Evolutionary conservation across 2,888 invertebrate species (phyloP).

Genomic region (Rhodophaea formosa): DNA sequence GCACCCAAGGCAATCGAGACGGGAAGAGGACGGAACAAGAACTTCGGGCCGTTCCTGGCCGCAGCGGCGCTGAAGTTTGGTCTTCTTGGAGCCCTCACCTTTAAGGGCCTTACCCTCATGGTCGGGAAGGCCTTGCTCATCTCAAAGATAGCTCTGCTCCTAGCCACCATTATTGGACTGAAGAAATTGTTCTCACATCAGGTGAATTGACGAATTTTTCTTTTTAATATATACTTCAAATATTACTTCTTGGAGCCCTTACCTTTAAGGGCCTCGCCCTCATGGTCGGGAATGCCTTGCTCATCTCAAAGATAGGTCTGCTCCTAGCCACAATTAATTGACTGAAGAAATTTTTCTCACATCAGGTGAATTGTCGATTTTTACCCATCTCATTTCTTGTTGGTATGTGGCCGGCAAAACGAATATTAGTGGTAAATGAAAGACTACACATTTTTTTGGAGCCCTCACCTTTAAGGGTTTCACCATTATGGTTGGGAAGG

Average conservation of each 20-base stretch:
- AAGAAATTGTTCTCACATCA: slow-evolving; percentile 90
- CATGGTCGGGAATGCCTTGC: slow-evolving; percentile 91
- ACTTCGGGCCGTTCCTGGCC: slow-evolving; percentile 87
- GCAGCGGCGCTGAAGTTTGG: slow-evolving; percentile 90
- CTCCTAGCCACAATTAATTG: slow-evolving; percentile 90
- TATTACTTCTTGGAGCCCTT: slow-evolving; percentile 85
- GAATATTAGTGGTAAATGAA: too few relatives aligned
- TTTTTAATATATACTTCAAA: not conserved
- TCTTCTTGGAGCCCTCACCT: slow-evolving; percentile 88
- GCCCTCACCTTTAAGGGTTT: slow-evolving; percentile 90
- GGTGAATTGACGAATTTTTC: slow-evolving; percentile 46
- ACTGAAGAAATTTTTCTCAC: slow-evolving; percentile 89
- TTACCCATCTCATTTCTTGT: slow-evolving; percentile 22
- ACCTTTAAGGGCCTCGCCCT: slow-evolving; percentile 90
- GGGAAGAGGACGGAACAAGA: slow-evolving; percentile 87
- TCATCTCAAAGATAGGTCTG: slow-evolving; percentile 91
- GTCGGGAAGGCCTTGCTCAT: slow-evolving; percentile 93
- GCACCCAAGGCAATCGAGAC: slow-evolving; percentile 80
- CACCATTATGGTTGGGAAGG: slow-evolving; percentile 91
- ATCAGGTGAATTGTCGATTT: slow-evolving; percentile 70
- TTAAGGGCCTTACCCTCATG: slow-evolving; percentile 89
- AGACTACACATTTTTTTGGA: slow-evolving; percentile 82
- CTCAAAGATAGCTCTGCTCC: slow-evolving; percentile 90
- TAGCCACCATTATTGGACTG: slow-evolving; percentile 90
- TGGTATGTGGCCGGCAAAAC: too few relatives aligned